A percentile compares a stretch with the other conserved stretches of the same genome.
These are phyloP conservation scores for Merops nubicus DNA, from an alignment of 2,113 vertebrate genomes.

Conservation along the genomic window DNA sequence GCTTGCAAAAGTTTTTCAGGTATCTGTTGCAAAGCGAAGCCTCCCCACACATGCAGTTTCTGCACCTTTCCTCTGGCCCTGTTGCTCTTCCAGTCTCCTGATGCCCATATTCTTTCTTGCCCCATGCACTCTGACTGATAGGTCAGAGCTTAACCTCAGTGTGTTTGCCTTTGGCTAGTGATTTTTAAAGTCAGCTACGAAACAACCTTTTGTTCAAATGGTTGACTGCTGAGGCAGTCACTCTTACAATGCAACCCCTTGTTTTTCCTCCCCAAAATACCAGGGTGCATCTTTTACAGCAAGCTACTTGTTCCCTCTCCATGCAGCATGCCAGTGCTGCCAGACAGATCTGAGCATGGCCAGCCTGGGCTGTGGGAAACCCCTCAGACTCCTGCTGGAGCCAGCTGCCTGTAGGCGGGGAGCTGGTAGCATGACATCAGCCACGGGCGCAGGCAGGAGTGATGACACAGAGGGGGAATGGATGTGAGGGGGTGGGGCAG, in stretches of 20 bases:
- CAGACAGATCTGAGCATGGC: fast-evolving
- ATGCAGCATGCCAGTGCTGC: fast-evolving
- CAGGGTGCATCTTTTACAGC: too few species aligned
- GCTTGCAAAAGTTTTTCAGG: fast-evolving
- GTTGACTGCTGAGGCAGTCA: not conserved
- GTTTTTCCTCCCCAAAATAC: not conserved
- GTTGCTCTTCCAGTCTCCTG: not conserved
- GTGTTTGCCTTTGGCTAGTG: not conserved
- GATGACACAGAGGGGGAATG: not conserved
- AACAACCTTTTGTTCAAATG: not conserved
- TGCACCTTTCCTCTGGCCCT: not conserved
- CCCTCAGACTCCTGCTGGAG: not conserved
- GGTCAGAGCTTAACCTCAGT: not conserved
- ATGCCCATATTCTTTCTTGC: fast-evolving
- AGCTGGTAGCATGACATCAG: not conserved
- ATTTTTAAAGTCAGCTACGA: not conserved
- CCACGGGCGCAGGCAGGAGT: fast-evolving
- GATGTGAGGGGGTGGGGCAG: not conserved
- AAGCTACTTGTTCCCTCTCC: fast-evolving
- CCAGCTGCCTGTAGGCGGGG: not conserved
- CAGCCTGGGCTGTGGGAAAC: not conserved
- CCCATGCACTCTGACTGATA: fast-evolving
- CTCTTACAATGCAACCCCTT: not conserved
- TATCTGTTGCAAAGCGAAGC: not conserved
- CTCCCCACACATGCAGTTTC: fast-evolving